Evolutionary conservation across 2,113 vertebrate genomes (phyloP), one percentile per base, ranked within the genome.

Genomic region (Leptobrachium leishanense): DNA sequence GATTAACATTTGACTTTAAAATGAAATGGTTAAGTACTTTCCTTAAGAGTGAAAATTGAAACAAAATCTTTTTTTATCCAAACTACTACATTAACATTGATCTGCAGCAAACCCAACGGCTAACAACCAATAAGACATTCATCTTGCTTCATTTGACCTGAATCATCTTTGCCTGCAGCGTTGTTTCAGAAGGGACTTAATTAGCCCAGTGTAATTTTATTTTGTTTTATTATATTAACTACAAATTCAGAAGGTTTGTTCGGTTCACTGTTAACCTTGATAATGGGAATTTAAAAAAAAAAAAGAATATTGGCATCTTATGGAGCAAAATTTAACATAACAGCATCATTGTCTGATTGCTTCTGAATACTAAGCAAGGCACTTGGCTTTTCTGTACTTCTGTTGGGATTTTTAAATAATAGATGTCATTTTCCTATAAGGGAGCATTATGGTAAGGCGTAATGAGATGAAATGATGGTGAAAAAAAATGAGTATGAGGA

Each of bases 401-500:
- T 85, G 43, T 11, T 67, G 76, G 66, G 74, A 82, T 75, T 76
- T 83, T 86, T 85, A 84, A 90, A 85, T 88, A 88, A 87, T 86
- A 79, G 31, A 86, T 84, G 44, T 4, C 10, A 68, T 81, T 87
- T 89, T 85, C 73, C 65, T 85, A 82, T 72, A 82, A 82, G 46
- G 67, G 5, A 75, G 87, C 82, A 68, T 44, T 82, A 68, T 79
- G 85, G 70, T 85, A 83, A 87, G 8, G 53, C 13, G 63, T 77
- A 82, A 85, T 84, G 77, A 77, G 73, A 88, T 10, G 79, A 86
- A 87, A 84, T 0, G 0, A 1, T 44, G 59, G 2, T 44, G 40
- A 73, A 82, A 31, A 88, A 72, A 41, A 4, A 1, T 72, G 70
- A 80, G 82, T 85, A 39, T 77, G 82, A 85, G 82, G 64, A 67